These are phyloP conservation scores for Idaea straminata DNA, from an alignment of 2,888 invertebrate species.

Conservation along the genomic window DNA sequence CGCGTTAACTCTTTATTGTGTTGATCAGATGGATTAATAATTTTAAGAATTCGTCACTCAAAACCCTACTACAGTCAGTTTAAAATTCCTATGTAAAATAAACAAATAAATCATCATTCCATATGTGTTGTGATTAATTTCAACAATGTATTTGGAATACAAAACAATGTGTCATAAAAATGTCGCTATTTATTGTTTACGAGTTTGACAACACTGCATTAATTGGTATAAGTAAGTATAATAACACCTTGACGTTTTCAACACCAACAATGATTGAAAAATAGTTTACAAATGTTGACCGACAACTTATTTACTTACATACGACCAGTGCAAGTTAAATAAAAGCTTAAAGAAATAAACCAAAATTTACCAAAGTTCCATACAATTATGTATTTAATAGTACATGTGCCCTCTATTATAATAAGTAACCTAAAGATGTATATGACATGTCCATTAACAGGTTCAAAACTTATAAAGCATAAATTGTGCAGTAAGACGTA, in stretches of 20 bases:
- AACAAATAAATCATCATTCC: conserved; percentile 18
- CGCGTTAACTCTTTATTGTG: neutral
- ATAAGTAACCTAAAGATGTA: too few species aligned
- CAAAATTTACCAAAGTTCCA: too few species aligned
- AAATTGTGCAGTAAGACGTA: too few species aligned
- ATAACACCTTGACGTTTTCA: neutral
- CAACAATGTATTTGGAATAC: conserved; percentile 9
- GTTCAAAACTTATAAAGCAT: too few species aligned
- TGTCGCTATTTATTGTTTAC: neutral
- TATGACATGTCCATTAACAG: too few species aligned
- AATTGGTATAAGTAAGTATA: neutral
- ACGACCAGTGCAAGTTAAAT: too few species aligned
- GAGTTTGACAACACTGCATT: neutral
- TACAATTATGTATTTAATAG: too few species aligned
- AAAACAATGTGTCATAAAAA: conserved; percentile 17
- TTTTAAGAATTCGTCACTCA: neutral
- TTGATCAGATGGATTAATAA: neutral
- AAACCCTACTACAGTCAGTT: neutral
- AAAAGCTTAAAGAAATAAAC: too few species aligned
- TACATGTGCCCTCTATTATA: too few species aligned
- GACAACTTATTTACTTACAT: too few species aligned
- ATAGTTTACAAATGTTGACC: too few species aligned
- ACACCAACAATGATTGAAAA: too few species aligned
- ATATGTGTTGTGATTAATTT: conserved; percentile 14
- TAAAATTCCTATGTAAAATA: neutral